phyloP scores from a whole-genome alignment of 2,113 vertebrate genomes.

The Thinocorus orbignyianus region DNA sequence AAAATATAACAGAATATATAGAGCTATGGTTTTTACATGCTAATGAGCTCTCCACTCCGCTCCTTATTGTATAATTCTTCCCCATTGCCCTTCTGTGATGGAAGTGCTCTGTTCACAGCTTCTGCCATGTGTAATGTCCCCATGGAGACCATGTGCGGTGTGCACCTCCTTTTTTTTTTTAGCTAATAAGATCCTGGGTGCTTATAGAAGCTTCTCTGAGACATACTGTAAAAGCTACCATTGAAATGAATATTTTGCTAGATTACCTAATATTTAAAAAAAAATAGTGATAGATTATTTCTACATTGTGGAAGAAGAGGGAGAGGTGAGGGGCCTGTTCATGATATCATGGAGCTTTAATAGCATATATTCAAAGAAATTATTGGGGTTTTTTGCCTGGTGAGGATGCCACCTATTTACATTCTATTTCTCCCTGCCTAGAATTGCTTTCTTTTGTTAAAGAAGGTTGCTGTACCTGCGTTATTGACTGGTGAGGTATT shows the following conservation, averaged over 20 bases:
- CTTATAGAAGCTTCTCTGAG: slow-evolving; percentile 55
- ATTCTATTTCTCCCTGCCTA: slow-evolving; percentile 21
- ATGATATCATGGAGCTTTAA: slow-evolving; percentile 2
- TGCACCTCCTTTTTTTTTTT: not conserved
- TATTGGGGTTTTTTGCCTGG: not conserved
- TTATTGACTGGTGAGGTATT: slow-evolving; percentile 33
- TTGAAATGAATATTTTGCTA: slow-evolving; percentile 68
- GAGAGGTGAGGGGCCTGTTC: not conserved
- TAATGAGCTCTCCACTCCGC: slow-evolving; percentile 28
- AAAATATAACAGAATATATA: slow-evolving; percentile 27
- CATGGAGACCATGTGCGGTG: not conserved
- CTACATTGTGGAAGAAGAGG: slow-evolving; percentile 2
- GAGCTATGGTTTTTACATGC: slow-evolving; percentile 50
- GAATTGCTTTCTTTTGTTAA: slow-evolving; percentile 60
- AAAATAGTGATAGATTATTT: slow-evolving; percentile 44
- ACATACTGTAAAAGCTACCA: slow-evolving; percentile 45
- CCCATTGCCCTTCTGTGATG: slow-evolving; percentile 37
- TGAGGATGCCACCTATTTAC: not conserved
- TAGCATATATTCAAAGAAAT: slow-evolving; percentile 2
- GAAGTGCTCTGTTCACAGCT: slow-evolving; percentile 47
- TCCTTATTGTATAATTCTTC: slow-evolving; percentile 47
- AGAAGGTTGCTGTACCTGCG: not conserved
- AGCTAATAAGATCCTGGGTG: slow-evolving; percentile 66
- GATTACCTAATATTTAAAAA: slow-evolving; percentile 55
- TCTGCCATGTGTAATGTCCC: slow-evolving; percentile 60